Conservation (phyloP, 2,113 vertebrate species). For the Centropus unirufus region DNA sequence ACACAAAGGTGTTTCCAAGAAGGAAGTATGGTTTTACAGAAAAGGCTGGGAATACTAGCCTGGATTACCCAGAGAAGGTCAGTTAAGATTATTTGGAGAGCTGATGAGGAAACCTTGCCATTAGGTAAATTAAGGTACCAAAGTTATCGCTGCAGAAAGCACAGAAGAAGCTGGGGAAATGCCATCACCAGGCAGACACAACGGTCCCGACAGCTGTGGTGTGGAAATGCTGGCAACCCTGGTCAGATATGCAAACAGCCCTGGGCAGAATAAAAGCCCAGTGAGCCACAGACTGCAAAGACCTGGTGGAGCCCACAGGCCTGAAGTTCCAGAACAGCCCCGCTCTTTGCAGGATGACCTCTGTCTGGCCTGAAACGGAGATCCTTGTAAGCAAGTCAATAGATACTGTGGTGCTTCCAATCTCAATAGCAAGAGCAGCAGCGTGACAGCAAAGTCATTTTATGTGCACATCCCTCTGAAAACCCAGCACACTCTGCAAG, state of each 20-base stretch:
- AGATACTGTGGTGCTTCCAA: background rate
- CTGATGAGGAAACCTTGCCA: background rate
- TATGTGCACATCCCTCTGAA: background rate
- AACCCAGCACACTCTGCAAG: background rate
- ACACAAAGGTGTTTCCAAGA: background rate
- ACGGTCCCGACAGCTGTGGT: background rate
- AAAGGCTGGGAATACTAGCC: background rate
- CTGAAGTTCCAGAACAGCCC: background rate
- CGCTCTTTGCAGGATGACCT: background rate
- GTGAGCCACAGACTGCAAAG: background rate
- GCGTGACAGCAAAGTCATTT: background rate
- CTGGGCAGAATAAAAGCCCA: background rate
- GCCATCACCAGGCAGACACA: background rate
- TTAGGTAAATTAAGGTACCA: background rate
- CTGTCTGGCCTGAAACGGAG: fast-evolving
- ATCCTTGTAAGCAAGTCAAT: background rate
- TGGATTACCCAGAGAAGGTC: background rate
- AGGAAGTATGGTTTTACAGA: background rate
- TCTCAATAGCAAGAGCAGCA: fast-evolving
- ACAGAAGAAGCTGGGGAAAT: background rate
- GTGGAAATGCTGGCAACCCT: background rate
- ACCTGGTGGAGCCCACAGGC: background rate
- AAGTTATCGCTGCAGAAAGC: background rate
- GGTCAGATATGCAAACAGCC: no score
- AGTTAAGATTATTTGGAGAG: background rate